Base-by-base conservation (phyloP, 1,140 invertebrate species). In the Ericerus pela region DNA sequence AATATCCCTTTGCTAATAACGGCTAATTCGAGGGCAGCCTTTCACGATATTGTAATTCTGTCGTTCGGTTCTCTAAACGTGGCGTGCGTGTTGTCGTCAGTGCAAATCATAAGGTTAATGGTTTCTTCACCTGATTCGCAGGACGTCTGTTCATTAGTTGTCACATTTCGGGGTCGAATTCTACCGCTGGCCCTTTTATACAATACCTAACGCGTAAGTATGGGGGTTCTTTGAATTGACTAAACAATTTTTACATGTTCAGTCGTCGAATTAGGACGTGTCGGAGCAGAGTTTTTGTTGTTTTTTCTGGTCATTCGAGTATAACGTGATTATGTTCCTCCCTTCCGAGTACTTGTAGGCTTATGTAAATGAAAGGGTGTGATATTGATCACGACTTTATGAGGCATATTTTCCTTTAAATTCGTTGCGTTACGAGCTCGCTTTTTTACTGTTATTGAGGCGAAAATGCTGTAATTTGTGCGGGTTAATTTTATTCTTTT, bases 201-300 rank as follows among this genome's bases (percentile, higher is more conserved):
- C 67, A 69, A 61, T 70, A 69, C 59, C 62, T 70, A 57, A 69
- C 69, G 62, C 68, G 69, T 70, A 66, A 70, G 69, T 70, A 61
- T 47, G 14, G n/a, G n/a, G 30, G n/a, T 33, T 10, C 30, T 8
- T 10, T 33, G 30, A 33, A n/a, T 33, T 33, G 30, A 33, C 30
- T 10, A 33, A 33, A 10, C n/a, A 10, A 33, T 10, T 33, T 33
- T 33, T 33, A 8, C 8, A 33, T 33, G 30, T 33, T 10, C 30
- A 33, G 30, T 33, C n/a, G n/a, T n/a, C n/a, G n/a, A n/a, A n/a
- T n/a, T 57, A 57, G 30, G 22, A 8, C 37, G 8, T 36, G 14
- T 3, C 24, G 1, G 16, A 36, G 27, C 6, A 29, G 14, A 26
- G 16, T 54, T 6, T 54, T 20, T 54, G 20, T 31, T 16, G 30